phyloP scores from a whole-genome alignment of 2,797 vertebrate genomes.

The Chelonia mydas region DNA sequence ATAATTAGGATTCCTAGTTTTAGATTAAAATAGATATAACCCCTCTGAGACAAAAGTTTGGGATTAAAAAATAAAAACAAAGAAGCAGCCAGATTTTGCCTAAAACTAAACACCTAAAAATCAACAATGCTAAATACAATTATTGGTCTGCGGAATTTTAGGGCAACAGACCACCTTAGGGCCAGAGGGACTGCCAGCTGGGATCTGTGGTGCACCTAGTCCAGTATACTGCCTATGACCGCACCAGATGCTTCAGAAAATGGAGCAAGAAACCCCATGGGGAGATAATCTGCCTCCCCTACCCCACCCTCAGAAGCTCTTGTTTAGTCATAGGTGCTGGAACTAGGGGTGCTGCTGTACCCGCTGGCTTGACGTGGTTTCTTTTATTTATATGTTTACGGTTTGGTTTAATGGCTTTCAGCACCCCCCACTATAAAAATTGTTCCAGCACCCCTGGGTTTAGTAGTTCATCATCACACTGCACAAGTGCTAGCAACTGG shows the following conservation, averaged over 20 bases:
- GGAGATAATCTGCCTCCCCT: neutral
- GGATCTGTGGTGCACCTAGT: neutral
- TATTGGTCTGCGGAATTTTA: neutral
- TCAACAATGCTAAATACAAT: neutral
- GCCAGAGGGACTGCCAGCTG: neutral
- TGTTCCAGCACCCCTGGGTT: no score
- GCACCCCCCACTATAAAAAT: no score
- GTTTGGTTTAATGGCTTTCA: no score
- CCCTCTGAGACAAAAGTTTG: neutral
- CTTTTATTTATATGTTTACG: no score
- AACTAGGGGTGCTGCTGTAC: neutral
- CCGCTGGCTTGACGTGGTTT: neutral
- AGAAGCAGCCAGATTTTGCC: neutral
- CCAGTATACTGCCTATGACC: neutral
- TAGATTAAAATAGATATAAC: neutral
- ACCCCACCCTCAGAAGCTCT: neutral
- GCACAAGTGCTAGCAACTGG: neutral
- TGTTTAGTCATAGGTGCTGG: neutral
- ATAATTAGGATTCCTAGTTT: neutral
- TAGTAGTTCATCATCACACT: neutral
- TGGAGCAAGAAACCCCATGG: neutral
- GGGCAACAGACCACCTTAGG: neutral
- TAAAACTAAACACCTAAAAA: neutral
- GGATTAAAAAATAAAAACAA: neutral
- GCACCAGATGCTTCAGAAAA: neutral